Conservation (phyloP, 2,113 vertebrate species). For the Okapia johnstoni region DNA sequence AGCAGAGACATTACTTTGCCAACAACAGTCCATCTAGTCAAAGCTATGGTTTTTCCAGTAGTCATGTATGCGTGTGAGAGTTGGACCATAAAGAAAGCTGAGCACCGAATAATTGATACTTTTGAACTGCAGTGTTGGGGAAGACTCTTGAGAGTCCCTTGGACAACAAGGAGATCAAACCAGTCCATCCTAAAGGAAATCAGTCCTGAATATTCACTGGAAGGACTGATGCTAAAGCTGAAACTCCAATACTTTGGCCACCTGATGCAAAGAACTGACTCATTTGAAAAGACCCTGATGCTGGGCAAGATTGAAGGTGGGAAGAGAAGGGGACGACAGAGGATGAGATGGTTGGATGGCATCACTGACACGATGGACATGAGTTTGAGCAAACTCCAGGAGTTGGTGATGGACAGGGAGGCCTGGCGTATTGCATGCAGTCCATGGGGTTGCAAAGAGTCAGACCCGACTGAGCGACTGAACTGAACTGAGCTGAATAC, state of each 20-base stretch:
- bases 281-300: not conserved
- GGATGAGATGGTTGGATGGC: not conserved
- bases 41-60: not conserved
- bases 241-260: not conserved
- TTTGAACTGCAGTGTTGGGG: not conserved
- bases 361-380: not conserved
- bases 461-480: fast-evolving
- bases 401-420: not conserved
- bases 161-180: not conserved
- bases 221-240: not conserved
- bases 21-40: not conserved
- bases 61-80: not conserved
- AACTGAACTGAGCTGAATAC: not conserved
- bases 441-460: not conserved
- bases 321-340: not conserved
- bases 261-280: not conserved
- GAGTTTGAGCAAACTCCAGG: not conserved
- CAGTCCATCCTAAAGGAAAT: not conserved
- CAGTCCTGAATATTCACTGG: not conserved
- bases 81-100: not conserved
- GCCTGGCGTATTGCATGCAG: not conserved
- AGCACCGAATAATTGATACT: not conserved
- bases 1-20: not conserved
- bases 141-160: not conserved
- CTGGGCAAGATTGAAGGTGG: not conserved